Evolutionary conservation across 2,797 vertebrate genomes (phyloP).

Genomic region (Gila robusta): DNA sequence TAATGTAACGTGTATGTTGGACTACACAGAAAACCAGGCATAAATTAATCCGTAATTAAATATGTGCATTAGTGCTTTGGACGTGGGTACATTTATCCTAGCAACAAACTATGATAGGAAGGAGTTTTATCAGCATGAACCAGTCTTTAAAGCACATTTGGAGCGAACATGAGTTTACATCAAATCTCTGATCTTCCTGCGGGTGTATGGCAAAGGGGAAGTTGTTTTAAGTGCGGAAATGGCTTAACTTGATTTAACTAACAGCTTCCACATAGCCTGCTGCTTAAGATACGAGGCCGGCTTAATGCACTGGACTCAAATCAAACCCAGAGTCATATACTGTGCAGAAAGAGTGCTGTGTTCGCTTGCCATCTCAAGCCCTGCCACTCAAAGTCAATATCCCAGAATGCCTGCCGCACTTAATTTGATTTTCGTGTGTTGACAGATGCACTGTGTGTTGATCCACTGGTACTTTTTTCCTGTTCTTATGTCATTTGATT

Average conservation of each 20-base stretch:
- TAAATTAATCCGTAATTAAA: slow-evolving; percentile 36
- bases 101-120: slow-evolving; percentile 7
- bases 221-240: slow-evolving; percentile 65
- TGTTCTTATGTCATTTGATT: slow-evolving; percentile 53
- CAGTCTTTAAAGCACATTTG: slow-evolving; percentile 61
- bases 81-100: not conserved
- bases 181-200: slow-evolving; percentile 68
- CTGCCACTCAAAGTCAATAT: slow-evolving; percentile 44
- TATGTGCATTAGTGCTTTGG: slow-evolving; percentile 5
- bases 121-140: slow-evolving; percentile 35
- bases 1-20: slow-evolving; percentile 41
- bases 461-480: slow-evolving; percentile 42
- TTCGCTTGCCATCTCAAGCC: slow-evolving; percentile 30
- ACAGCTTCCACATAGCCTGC: slow-evolving; percentile 61
- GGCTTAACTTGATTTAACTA: slow-evolving; percentile 68
- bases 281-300: slow-evolving; percentile 54
- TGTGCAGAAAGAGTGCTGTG: slow-evolving; percentile 44
- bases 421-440: slow-evolving; percentile 58
- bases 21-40: slow-evolving; percentile 16
- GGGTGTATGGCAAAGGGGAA: slow-evolving; percentile 59
- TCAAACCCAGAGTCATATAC: slow-evolving; percentile 49
- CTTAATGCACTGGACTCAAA: slow-evolving; percentile 58
- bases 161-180: slow-evolving; percentile 65
- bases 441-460: slow-evolving; percentile 55
- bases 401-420: slow-evolving; percentile 32